These are phyloP conservation scores for Masnerella sp. DNA, from an alignment of 2,888 invertebrate genomes.

Conservation along the genomic window DNA sequence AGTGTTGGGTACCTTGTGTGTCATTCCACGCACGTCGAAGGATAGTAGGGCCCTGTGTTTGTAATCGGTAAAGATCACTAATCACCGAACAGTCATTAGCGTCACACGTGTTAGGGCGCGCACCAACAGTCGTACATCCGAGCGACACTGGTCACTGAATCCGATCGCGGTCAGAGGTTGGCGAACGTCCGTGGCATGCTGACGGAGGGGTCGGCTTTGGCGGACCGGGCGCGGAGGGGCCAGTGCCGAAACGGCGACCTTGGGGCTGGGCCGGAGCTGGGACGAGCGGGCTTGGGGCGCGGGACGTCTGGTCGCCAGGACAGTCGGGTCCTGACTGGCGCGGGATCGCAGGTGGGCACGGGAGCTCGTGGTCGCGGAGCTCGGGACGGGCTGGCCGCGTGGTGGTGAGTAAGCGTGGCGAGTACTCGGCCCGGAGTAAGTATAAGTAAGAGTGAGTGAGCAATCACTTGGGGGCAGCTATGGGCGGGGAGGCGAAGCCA, in stretches of 20 bases:
- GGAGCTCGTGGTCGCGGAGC: conserved; percentile 44
- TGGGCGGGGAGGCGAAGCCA: conserved; percentile 73
- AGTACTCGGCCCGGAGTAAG: conserved; percentile 60
- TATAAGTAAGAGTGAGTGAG: conserved; percentile 66
- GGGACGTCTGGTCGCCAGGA: conserved; percentile 64
- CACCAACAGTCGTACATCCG: conserved; percentile 53
- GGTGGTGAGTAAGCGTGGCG: conserved; percentile 65
- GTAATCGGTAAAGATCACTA: conserved; percentile 36
- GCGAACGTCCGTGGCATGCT: conserved; percentile 66
- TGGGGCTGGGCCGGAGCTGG: too few species aligned
- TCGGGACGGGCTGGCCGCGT: conserved; percentile 54
- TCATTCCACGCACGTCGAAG: conserved; percentile 72
- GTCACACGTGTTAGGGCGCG: conserved; percentile 55
- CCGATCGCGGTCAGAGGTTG: too few species aligned
- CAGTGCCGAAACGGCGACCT: too few species aligned
- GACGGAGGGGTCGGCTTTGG: too few species aligned
- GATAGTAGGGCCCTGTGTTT: conserved; percentile 27
- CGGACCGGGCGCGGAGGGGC: too few species aligned
- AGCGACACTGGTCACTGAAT: conserved; percentile 57
- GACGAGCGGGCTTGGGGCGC: too few species aligned
- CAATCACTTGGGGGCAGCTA: conserved; percentile 65
- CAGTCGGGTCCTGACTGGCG: conserved; percentile 72
- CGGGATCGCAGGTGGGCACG: conserved; percentile 62
- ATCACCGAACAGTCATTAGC: conserved; percentile 58
- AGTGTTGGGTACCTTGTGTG: conserved; percentile 76